Conservation (phyloP, 2,113 vertebrate genomes). For the Plecturocebus donacophilus region DNA sequence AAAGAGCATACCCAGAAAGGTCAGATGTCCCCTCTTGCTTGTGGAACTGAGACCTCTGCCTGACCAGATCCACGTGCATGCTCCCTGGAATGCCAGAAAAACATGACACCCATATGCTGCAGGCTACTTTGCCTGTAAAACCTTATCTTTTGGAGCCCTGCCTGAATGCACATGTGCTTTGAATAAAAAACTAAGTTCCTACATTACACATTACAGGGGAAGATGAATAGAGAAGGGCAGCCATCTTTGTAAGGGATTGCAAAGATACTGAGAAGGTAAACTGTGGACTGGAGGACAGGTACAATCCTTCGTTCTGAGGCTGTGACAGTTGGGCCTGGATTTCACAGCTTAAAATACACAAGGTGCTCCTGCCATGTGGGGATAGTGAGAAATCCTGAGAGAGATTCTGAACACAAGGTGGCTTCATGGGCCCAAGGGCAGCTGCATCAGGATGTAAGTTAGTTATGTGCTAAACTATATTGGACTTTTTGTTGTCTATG, state of each 20-base stretch:
- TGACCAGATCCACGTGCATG: neutral
- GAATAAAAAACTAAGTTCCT: neutral
- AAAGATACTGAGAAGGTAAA: neutral
- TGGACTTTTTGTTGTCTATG: neutral
- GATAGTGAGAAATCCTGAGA: neutral
- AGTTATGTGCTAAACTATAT: neutral
- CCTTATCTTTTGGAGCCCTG: neutral
- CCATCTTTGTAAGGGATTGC: neutral
- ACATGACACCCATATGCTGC: neutral
- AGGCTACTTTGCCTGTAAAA: neutral
- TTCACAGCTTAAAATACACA: neutral
- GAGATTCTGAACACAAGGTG: neutral
- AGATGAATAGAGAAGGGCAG: neutral
- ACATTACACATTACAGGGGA: neutral
- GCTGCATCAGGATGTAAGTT: neutral
- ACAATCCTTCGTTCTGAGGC: neutral
- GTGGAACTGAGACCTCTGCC: neutral
- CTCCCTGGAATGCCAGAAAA: neutral
- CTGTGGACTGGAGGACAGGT: rapidly evolving
- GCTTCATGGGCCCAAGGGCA: neutral
- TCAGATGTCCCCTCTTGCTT: neutral
- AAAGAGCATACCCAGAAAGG: neutral
- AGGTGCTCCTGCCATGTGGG: neutral
- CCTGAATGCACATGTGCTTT: neutral
- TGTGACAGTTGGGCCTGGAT: neutral